Conservation (phyloP, 2,888 invertebrate genomes). For the Hydraecia micacea region DNA sequence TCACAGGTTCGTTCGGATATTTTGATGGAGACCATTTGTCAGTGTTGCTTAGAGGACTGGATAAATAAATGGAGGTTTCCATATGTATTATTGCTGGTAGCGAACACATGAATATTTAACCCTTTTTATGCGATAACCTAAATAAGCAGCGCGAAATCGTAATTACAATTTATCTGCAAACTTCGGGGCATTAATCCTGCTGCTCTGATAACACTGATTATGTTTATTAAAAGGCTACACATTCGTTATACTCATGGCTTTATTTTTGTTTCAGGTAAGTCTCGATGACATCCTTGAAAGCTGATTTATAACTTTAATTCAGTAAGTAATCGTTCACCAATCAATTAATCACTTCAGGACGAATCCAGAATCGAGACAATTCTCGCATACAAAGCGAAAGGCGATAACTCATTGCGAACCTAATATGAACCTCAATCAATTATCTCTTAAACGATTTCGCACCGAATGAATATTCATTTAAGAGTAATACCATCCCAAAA, state of each 20-base stretch:
- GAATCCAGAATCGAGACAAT: conserved; percentile 72
- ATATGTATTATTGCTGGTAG: conserved; percentile 40
- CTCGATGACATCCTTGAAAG: conserved; percentile 22
- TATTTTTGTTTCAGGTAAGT: conserved; percentile 63
- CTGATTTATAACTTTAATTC: conserved; percentile 33
- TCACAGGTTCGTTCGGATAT: conserved; percentile 56
- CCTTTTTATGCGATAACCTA: conserved; percentile 43
- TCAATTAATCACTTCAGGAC: conserved; percentile 77
- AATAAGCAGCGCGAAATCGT: conserved; percentile 37
- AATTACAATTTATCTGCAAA: conserved; percentile 51
- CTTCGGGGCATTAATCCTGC: conserved; percentile 32
- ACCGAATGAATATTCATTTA: conserved; percentile 89
- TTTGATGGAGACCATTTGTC: conserved; percentile 57
- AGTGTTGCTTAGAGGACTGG: conserved; percentile 50
- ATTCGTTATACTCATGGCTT: conserved; percentile 29
- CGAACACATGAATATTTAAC: conserved; percentile 37
- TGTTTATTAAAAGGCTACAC: conserved; percentile 35
- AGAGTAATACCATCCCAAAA: conserved; percentile 87
- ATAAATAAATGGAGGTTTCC: conserved; percentile 45
- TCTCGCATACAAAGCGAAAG: conserved; percentile 80
- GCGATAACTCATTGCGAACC: conserved; percentile 84
- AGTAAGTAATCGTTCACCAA: conserved; percentile 65
- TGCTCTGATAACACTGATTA: conserved; percentile 50
- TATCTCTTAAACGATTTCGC: conserved; percentile 89
- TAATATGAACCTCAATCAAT: conserved; percentile 88